A percentile compares a stretch with the other conserved stretches of the same genome.
phyloP scores from a whole-genome alignment of 1,140 invertebrate genomes.

The Penaeus japonicus region DNA sequence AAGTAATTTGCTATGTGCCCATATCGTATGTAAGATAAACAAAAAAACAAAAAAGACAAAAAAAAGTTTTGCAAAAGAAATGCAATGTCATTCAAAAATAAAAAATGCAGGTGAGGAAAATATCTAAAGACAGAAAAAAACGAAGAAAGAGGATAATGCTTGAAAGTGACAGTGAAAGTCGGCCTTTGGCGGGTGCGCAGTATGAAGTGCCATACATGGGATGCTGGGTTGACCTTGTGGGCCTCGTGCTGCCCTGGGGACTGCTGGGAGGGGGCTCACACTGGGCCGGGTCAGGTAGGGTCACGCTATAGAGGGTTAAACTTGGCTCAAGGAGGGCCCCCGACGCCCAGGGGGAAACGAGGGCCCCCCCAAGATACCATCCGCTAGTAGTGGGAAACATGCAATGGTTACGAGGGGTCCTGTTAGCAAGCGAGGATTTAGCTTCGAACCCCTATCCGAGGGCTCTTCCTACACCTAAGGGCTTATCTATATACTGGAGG shows the following conservation, averaged over 20 bases:
- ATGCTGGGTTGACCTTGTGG: conserved; percentile 29
- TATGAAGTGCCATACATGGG: conserved; percentile 56
- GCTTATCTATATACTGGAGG: conserved; percentile 40
- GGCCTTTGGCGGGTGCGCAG: conserved; percentile 25
- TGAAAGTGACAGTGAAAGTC: conserved; percentile 44
- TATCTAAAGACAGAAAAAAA: conserved; percentile 40
- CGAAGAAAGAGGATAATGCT: conserved; percentile 37
- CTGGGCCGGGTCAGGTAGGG: conserved; percentile 6
- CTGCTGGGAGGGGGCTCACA: conserved; percentile 3
- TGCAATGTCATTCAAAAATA: conserved; percentile 43
- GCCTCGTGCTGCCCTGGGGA: not conserved
- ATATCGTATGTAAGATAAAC: conserved; percentile 19
- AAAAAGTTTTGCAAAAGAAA: conserved; percentile 39
- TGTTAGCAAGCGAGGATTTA: conserved; percentile 40
- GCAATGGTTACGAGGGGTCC: conserved; percentile 23
- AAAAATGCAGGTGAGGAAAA: conserved; percentile 45
- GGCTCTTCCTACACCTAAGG: conserved; percentile 43
- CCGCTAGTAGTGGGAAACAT: conserved; percentile 9
- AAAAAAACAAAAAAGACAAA: conserved; percentile 27
- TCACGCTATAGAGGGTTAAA: not conserved
- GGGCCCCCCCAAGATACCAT: not conserved
- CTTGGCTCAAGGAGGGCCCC: not conserved
- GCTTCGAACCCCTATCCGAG: not conserved
- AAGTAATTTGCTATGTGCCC: conserved; percentile 26
- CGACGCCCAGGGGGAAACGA: not conserved